These are phyloP conservation scores for Cyclina sinensis DNA, from an alignment of 1,140 invertebrate species.

Conservation along the genomic window DNA sequence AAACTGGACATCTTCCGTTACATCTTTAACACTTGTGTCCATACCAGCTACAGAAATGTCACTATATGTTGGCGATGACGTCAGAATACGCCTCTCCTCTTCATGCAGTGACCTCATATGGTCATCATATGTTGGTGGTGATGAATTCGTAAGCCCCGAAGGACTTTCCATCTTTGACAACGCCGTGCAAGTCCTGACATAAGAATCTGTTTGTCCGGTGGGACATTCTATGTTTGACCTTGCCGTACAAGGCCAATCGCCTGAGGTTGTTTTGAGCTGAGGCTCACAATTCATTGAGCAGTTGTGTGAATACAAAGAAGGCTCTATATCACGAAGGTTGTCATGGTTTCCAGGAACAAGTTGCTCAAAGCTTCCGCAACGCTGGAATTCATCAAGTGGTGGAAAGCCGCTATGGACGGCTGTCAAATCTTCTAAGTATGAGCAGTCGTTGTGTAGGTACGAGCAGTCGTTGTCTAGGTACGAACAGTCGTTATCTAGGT, in stretches of 20 bases:
- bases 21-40: background rate
- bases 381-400: background rate
- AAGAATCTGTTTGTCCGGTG: background rate
- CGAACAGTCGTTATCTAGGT: background rate
- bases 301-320: conserved; percentile 7
- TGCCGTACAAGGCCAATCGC: background rate
- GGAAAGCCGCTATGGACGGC: background rate
- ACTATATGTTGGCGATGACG: conserved; percentile 34
- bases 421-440: background rate
- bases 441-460: too few relatives aligned
- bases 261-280: background rate
- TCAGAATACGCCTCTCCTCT: background rate
- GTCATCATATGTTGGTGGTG: background rate
- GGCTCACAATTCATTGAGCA: background rate
- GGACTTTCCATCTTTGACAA: background rate
- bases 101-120: background rate
- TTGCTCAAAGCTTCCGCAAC: conserved; percentile 35
- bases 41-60: conserved; percentile 38
- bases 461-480: too few relatives aligned
- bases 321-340: conserved; percentile 32
- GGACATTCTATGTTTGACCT: background rate
- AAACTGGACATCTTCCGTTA: background rate
- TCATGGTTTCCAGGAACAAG: conserved; percentile 45
- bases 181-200: background rate
- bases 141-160: background rate